Percentiles rank a stretch among this genome's conserved stretches.
Evolutionary conservation across 2,113 vertebrate species (phyloP).

Genomic region (Macaca mulatta): DNA sequence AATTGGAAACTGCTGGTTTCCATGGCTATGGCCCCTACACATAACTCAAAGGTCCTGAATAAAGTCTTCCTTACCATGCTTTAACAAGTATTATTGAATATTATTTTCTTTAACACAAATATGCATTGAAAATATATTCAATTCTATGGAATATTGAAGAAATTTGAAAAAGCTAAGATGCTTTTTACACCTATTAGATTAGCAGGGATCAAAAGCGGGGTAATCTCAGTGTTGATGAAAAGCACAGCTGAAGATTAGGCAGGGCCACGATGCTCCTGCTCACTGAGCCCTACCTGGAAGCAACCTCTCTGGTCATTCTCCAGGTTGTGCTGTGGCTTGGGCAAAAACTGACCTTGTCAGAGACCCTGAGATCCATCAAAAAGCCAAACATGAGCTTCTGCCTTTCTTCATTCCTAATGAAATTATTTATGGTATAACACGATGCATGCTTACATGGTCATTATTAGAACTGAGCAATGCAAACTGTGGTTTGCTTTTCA

Average conservation of each 20-base stretch:
- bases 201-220: rapidly evolving
- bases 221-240: not conserved
- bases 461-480: not conserved
- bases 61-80: not conserved
- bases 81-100: not conserved
- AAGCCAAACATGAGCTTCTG: rapidly evolving
- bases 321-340: rapidly evolving
- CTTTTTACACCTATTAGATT: not conserved
- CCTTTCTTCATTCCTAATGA: rapidly evolving
- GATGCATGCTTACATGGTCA: not conserved
- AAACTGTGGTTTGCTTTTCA: not conserved
- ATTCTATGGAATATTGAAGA: not conserved
- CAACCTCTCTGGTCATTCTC: rapidly evolving
- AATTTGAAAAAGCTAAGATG: not conserved
- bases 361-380: not conserved
- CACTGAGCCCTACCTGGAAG: rapidly evolving
- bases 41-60: not conserved
- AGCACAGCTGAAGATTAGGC: not conserved
- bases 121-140: not conserved
- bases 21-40: not conserved
- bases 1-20: too few species aligned
- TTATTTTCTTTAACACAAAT: not conserved
- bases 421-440: rapidly evolving
- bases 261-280: rapidly evolving
- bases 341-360: not conserved